These are phyloP conservation scores for Philereme vetulata DNA, from an alignment of 2,888 invertebrate species.

Conservation along the genomic window DNA sequence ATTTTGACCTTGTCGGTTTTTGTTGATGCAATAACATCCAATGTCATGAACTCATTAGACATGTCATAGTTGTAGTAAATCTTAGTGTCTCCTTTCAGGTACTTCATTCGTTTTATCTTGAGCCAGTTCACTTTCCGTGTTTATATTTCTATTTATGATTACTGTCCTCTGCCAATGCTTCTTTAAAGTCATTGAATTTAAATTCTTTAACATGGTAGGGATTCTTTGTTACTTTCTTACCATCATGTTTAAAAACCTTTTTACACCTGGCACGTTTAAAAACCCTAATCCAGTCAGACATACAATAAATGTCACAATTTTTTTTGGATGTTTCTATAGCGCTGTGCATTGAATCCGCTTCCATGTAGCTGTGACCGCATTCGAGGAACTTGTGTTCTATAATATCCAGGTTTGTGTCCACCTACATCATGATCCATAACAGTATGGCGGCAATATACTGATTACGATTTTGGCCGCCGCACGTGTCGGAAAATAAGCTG, in stretches of 20 bases:
- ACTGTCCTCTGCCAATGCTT: background rate
- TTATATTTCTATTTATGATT: background rate
- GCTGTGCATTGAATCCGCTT: conserved; percentile 1
- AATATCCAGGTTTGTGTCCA: no score
- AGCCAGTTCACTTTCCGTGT: background rate
- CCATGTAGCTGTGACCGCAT: background rate
- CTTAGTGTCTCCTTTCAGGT: background rate
- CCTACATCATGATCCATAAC: no score
- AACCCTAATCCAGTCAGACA: background rate
- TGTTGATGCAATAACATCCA: background rate
- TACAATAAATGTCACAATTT: background rate
- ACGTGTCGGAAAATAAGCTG: no score
- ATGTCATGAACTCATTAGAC: background rate
- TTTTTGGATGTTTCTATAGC: background rate
- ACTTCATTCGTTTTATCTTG: background rate
- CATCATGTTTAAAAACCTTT: background rate
- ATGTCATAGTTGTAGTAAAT: conserved; percentile 3
- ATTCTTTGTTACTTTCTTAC: background rate
- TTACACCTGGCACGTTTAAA: background rate
- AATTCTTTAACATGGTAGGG: background rate
- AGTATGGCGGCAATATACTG: no score
- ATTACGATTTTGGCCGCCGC: no score
- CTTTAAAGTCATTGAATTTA: background rate
- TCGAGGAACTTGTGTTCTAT: no score
- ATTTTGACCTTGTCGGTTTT: background rate